Base-by-base conservation (phyloP, 1,140 invertebrate genomes). In the Caenorhabditis latens region DNA sequence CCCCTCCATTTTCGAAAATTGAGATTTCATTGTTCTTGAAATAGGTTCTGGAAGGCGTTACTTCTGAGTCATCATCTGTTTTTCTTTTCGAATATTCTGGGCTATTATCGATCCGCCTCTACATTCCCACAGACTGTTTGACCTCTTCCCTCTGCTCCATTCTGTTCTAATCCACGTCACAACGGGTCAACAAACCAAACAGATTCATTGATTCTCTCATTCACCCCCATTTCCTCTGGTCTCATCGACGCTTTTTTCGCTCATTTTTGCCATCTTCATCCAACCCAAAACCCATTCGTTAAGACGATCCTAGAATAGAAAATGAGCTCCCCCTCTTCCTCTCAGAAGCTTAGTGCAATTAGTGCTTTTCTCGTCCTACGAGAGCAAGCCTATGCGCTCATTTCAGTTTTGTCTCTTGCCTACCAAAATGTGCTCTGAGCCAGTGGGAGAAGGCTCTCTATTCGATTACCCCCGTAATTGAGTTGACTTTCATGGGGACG, bases 391-490 rank as follows among this genome's bases (percentile, higher is more conserved):
- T 71, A 1, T 79, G 71, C 53, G 46, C 71, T 79, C 71, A 79
- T 79, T 79, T 40, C 71, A 42, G 71, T 79, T 79, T 79, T 50
- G 71, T 79, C 71, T 79, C 24, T 79, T 79, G 71, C 71, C 71
- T 79, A 79, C 71, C 71, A 79, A 79, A 79, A 79, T 79, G 71
- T 50, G 71, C 46, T 79, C 46, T 46, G 21, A 16, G 71, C 71
- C 53, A 79, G n/a, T 79, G 71, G 71, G 5, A 16, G 32, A 32
- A 71, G 71, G 46, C 71, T 79, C 71, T 79, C 71, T 79, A 79
- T 79, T 79, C 71, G 71, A 79, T 79, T 79, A 79, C 71, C 14
- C 71, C 71, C 43, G 71, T 79, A 79, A 79, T 79, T 79, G 71
- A 79, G 71, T 79, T 79, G 71, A 79, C 71, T 79, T 79, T 50